Evolutionary conservation across 1,140 invertebrate genomes (phyloP), one percentile per base, ranked within the genome.

Genomic region (Phortica variegata): DNA sequence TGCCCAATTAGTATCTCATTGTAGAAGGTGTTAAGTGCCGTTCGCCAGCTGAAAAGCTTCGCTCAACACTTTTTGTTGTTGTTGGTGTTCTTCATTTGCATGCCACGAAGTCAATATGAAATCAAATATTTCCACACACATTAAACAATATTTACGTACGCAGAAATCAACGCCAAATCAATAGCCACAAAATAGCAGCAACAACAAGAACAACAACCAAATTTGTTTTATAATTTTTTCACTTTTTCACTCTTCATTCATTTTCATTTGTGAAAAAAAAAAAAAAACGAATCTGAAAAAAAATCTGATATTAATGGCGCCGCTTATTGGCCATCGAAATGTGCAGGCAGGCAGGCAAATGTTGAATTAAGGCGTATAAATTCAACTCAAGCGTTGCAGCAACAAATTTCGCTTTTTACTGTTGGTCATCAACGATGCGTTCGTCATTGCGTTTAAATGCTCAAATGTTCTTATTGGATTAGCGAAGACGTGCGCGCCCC

Each of bases 61-160:
- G n/a, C n/a, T n/a, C n/a, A n/a, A n/a, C n/a, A n/a, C n/a, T n/a
- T n/a, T n/a, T n/a, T 55, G 40, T 19, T 66, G 49, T n/a, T 54
- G 54, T 63, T 68, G 63, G 68, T 54, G 47, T 54, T 16, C 31
- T 40, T 37, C 18, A 29, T 19, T 51, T 26, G 44, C 44, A 16
- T 18, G 19, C 52, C 15, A 52, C 60, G 60, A 54, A 66, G 53
- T 63, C n/a, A n/a, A 66, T 66, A 66, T 66, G 55, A 66, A 68
- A 63, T 68, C 48, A 68, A 66, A 66, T 68, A 66, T 66, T 66
- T 66, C 56, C 62, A 63, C 62, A 66, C 47, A 56, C 52, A 57
- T 66, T 59, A 57, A 49, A 68, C 56, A 52, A 48, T 49, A 38
- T 41, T 19, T 21, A n/a, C 38, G 26, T 45, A 36, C 39, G 55